Evolutionary conservation across 2,888 invertebrate species (phyloP), one percentile per base, ranked within the genome.

Genomic region (Noctua janthina): DNA sequence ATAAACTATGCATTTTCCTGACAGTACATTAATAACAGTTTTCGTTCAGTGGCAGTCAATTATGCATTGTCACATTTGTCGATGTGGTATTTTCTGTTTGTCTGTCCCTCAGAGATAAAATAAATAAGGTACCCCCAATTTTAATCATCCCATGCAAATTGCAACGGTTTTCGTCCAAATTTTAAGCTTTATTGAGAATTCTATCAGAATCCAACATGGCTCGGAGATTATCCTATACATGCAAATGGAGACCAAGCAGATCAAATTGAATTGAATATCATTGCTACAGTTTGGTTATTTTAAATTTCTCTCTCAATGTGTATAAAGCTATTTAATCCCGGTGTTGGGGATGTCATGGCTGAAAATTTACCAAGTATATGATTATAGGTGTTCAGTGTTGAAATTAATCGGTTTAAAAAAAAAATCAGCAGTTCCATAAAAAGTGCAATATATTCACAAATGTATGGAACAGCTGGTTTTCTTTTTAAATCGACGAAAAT

Each of bases 181-280:
- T 76, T 68, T 23, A 71, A 71, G 56, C 79, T 62, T 39, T 62
- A 62, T 29, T 72, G 62, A 46, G n/a, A 62, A 64, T 51, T 68
- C 15, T 79, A 72, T 59, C 54, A 54, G 62, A 72, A 11, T 20
- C 20, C 20, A 49, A 2, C 59, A 29, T n/a, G 67, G 39, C 51
- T 68, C 8, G 11, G 46, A 66, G 54, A 72, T 84, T 62, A 84
- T 78, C 68, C 49, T 15, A 49, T n/a, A 83, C 23, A 76, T 54
- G 39, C 29, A 84, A 79, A 84, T 84, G 1, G 11, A 56, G 8
- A 11, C n/a, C 3, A 29, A 76, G 17, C 6, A 23, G 10, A 67
- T 51, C 29, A 43, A 49, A 39, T 46, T 49, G n/a, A 68, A 84
- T 49, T 17, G 54, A 59, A 49, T 15, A 29, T 72, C 49, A 59